Evolutionary conservation across 2,888 invertebrate genomes (phyloP).

Genomic region (Campoletis raptor): DNA sequence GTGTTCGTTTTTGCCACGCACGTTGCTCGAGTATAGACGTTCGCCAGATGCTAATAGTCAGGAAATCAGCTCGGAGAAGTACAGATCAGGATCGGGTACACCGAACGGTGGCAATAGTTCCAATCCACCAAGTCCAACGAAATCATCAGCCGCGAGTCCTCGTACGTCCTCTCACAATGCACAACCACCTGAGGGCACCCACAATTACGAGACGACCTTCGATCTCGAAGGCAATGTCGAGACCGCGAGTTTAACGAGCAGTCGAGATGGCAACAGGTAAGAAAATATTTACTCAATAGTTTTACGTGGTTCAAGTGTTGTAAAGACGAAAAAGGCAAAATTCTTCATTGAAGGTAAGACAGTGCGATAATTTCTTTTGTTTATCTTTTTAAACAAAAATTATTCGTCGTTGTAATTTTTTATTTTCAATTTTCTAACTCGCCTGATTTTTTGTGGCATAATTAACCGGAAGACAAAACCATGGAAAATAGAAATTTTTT

Average conservation of each 20-base stretch:
- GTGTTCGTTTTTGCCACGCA: slow-evolving; percentile 78
- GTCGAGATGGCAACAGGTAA: slow-evolving; percentile 91
- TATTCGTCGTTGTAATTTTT: background rate
- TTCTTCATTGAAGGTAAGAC: slow-evolving; percentile 33
- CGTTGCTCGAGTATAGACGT: slow-evolving; percentile 80
- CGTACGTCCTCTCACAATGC: slow-evolving; percentile 79
- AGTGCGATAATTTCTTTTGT: background rate
- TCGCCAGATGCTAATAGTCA: slow-evolving; percentile 83
- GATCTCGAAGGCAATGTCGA: slow-evolving; percentile 97
- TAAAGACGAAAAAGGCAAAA: slow-evolving; percentile 5
- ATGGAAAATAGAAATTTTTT: background rate
- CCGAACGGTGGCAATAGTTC: slow-evolving; percentile 74
- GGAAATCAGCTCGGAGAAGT: slow-evolving; percentile 82
- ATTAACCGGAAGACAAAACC: background rate
- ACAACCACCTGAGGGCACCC: slow-evolving; percentile 85
- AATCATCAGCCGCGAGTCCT: slow-evolving; percentile 79
- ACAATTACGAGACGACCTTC: slow-evolving; percentile 94
- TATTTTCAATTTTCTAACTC: background rate
- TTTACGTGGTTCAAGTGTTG: slow-evolving; percentile 5
- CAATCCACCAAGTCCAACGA: slow-evolving; percentile 82
- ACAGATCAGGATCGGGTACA: slow-evolving; percentile 80
- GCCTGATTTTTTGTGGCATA: background rate
- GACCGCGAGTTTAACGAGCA: slow-evolving; percentile 92
- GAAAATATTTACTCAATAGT: slow-evolving; percentile 26
- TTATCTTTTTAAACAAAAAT: background rate